Evolutionary conservation across 2,888 invertebrate species (phyloP), one percentile per base, ranked within the genome.

Genomic region (Pseudolycoriella hygida): DNA sequence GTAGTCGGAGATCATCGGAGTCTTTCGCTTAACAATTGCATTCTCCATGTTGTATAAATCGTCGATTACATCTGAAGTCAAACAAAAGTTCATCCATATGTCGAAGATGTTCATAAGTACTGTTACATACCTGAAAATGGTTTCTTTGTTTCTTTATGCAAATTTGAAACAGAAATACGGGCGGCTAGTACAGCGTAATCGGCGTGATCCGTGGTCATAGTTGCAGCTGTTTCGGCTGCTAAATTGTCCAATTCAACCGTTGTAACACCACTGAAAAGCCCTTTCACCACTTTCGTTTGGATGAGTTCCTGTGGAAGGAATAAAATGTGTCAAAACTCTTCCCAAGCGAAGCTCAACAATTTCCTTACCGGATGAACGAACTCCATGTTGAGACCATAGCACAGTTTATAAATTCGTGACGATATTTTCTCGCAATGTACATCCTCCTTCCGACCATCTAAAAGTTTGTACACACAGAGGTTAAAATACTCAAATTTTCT

Each of bases 391-490:
- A 98, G 70, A 17, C 90, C 90, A 69, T 96, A 94, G 60, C 96
- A 94, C 46, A 97, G 71, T 60, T 96, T 96, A 56, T 85, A 80
- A 42, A 98, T 89, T 56, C 97, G 73, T 1, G 90, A 90, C 1
- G 97, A 97, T 49, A 98, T 98, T 72, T 98, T 98, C 65, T 98
- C 97, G 60, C 96, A 85, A 66, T 92, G 89, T 1, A 97, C 86
- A 53, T 80, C 80, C 62, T 98, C 96, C 58, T 80, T 77, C 45
- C 88, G 73, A 0, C 94, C 93, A 72, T 83, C 92, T 88, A 25
- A 25, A 25, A 25, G 25, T 25, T 25, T 8, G 8, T 25, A 25
- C 25, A 25, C 8, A 8, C 25, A 25, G 25, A 6, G 25, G 25
- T 25, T 6, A 8, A 6, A 25, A 25, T 25, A 25, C 4, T 25